phyloP scores from a whole-genome alignment of 2,797 vertebrate species.

The Phyllotis vaccarum region DNA sequence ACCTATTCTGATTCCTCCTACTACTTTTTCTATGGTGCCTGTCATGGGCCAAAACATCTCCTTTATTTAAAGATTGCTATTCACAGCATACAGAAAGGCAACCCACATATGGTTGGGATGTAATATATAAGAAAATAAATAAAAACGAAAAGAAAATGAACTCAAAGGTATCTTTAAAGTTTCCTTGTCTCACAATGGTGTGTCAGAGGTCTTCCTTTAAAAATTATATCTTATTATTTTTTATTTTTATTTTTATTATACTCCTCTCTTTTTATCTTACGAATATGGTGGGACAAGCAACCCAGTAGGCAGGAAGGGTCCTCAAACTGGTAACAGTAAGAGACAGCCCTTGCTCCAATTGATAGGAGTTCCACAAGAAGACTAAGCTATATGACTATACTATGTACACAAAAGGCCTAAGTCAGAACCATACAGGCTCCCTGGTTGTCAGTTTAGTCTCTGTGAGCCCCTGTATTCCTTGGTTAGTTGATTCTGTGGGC shows the following conservation, averaged over 20 bases:
- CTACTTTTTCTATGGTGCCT: no score
- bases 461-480: background rate
- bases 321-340: background rate
- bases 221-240: background rate
- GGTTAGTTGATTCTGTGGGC: background rate
- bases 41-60: no score
- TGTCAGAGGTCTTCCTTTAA: background rate
- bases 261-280: background rate
- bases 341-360: background rate
- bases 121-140: background rate
- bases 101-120: no score
- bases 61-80: no score
- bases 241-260: background rate
- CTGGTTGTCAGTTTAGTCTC: background rate
- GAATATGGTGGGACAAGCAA: background rate
- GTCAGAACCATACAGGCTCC: background rate
- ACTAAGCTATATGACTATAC: background rate
- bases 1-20: no score
- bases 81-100: no score
- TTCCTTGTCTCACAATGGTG: background rate
- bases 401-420: background rate
- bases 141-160: background rate
- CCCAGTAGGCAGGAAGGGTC: background rate
- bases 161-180: background rate
- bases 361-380: background rate